Base-by-base conservation (phyloP, 2,113 vertebrate species). In the Siniperca chuatsi region DNA sequence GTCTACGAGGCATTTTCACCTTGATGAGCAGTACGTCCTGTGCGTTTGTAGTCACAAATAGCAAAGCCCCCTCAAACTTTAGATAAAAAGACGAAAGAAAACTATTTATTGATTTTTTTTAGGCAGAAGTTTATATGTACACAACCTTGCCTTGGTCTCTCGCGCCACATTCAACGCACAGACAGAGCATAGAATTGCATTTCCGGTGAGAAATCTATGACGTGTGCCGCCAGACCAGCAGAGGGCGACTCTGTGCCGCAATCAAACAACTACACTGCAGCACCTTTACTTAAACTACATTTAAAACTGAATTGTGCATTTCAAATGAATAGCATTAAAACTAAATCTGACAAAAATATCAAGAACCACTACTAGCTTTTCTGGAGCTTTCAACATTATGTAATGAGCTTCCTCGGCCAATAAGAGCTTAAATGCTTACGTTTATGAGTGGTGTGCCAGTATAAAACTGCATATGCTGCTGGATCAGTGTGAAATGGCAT, bases 1-100 rank as follows among this genome's bases (percentile, higher is more conserved):
- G 80, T 87, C 93, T 93, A 18, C 94, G 94, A 69, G 93, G 94
- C 94, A 95, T 95, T 18, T 87, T 88, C 67, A 18, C 40, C 40
- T 64, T n/a, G 6, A 71, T 62, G 8, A 29, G 23, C 8, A 42
- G 25, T 25, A 4, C 12, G 67, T 75, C 46, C 12, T 23, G 12
- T 3, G 6, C 25, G 13, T 23, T 21, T 62, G 50, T 21, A n/a
- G 61, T 60, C 12, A 29, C 29, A 42, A 54, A 77, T 35, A 16
- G 8, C 8, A 40, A 75, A 48, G 20, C 18, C 8, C 3, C 6
- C 6, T 3, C 1, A 48, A 42, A 54, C 8, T 48, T 21, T 2
- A 23, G 0, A 29, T 1, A 60, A 40, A 25, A 37, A 50, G 0
- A 29, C 10, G 7, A 33, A 67, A 68, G 4, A 25, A 68, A 68